These are phyloP conservation scores for Neopipo cinnamomea DNA, from an alignment of 2,113 vertebrate species.

Conservation along the genomic window DNA sequence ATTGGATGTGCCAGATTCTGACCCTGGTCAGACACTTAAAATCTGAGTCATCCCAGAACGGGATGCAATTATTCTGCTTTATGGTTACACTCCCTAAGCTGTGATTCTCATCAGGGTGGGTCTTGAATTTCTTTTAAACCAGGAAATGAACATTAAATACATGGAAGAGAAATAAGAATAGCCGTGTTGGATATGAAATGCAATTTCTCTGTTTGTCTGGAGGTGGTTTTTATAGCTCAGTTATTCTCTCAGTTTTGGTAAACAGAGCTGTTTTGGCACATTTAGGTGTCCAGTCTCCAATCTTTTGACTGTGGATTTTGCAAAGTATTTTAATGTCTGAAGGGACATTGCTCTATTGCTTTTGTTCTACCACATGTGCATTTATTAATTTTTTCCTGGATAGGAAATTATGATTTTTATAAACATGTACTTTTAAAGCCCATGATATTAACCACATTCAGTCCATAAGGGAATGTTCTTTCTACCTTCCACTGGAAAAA, in stretches of 20 bases:
- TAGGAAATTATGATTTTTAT: not conserved
- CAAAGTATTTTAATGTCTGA: not conserved
- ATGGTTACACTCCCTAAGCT: not conserved
- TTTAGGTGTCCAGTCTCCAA: not conserved
- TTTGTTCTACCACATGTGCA: not conserved
- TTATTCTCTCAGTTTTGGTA: not conserved
- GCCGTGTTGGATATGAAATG: not conserved
- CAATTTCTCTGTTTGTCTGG: not conserved
- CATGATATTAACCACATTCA: not conserved
- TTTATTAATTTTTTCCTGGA: not conserved
- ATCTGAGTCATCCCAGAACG: not conserved
- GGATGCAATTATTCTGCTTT: not conserved
- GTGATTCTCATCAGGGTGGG: not conserved
- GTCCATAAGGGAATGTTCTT: not conserved
- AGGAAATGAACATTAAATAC: not conserved
- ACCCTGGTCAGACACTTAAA: not conserved
- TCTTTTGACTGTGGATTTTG: not conserved
- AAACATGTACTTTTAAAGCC: not conserved
- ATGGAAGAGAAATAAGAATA: not conserved
- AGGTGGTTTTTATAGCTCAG: not conserved
- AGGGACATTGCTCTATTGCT: not conserved
- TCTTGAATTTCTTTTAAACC: not conserved
- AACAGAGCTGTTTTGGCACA: not conserved
- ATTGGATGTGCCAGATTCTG: not conserved
- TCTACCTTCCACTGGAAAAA: not conserved